Evolutionary conservation across 2,113 vertebrate species (phyloP), one percentile per base, ranked within the genome.

Genomic region (Hippocampus barbouri): DNA sequence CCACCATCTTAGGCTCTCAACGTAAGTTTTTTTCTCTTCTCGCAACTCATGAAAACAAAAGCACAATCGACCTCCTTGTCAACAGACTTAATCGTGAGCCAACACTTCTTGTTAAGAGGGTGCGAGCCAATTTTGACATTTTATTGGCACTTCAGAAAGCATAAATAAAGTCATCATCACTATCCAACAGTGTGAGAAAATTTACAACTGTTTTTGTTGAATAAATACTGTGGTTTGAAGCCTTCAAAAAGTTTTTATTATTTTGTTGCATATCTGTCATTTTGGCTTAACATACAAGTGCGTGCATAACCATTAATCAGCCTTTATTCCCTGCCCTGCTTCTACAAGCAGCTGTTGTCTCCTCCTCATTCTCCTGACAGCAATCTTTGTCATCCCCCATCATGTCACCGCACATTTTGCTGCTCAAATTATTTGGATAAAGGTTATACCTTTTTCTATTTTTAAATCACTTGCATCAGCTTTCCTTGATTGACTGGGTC

Each of bases 361-460:
- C 43, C 25, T 43, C 59, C 40, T 30, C 20, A 43, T 65, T 66
- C 7, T 16, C 64, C 57, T 12, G 5, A 68, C 68, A 74, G 77
- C 83, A 49, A 76, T 77, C 76, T 82, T 73, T 66, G 23, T 14
- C 53, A 56, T 64, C 61, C 30, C 11, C 74, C 45, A 74, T 68
- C 54, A 69, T 21, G 65, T 78, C 60, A 69, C 68, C 40, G 21
- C 10, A 25, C 9, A 3, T 57, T 57, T 57, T 12, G 23, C 54
- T 25, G n/a, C 54, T n/a, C 34, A 11, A 63, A 41, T 41, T n/a
- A n/a, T 63, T 63, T 63, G 61, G 30, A 21, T 8, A 63, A 40
- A 63, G 18, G 27, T 34, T 61, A 34, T 61, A 38, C 5, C 59
- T 51, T 15, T 34, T 27, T 57, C 10, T 59, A 51, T 20, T 40